Conservation (phyloP, 2,113 vertebrate genomes). For the Syrrhaptes paradoxus region DNA sequence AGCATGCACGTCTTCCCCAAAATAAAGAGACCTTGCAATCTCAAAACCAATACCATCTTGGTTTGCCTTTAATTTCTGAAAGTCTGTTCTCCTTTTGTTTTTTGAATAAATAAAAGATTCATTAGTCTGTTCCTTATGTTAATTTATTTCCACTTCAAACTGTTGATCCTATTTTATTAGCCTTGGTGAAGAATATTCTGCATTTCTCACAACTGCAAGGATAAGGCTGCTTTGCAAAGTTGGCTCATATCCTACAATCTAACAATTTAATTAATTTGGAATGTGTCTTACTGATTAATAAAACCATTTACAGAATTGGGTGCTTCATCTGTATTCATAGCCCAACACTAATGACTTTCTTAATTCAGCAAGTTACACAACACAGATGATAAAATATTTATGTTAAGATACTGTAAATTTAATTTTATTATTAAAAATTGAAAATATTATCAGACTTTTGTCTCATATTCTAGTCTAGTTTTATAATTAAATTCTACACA, state of each 20-base stretch:
- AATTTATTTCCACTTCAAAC: not conserved
- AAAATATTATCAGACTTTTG: not conserved
- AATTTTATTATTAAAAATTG: conserved; percentile 9
- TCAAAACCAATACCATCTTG: not conserved
- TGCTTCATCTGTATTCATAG: conserved; percentile 9
- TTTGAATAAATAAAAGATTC: not conserved
- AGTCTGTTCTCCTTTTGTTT: not conserved
- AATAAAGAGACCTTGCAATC: not conserved
- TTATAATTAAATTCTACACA: not conserved
- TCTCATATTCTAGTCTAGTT: not conserved
- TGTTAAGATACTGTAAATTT: not conserved
- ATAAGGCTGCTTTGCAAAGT: not conserved
- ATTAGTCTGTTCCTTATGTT: not conserved
- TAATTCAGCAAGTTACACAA: not conserved
- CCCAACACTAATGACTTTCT: not conserved
- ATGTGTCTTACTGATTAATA: conserved; percentile 8
- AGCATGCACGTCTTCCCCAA: not conserved
- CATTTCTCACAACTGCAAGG: not conserved
- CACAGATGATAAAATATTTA: not conserved
- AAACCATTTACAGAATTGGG: not conserved
- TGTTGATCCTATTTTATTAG: not conserved
- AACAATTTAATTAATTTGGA: conserved; percentile 41
- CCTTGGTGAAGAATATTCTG: not conserved
- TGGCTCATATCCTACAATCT: not conserved
- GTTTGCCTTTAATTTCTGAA: not conserved